Percentiles rank a stretch among this genome's conserved stretches.
Conservation (phyloP, 1,140 invertebrate genomes). For the Amyelois transitella region DNA sequence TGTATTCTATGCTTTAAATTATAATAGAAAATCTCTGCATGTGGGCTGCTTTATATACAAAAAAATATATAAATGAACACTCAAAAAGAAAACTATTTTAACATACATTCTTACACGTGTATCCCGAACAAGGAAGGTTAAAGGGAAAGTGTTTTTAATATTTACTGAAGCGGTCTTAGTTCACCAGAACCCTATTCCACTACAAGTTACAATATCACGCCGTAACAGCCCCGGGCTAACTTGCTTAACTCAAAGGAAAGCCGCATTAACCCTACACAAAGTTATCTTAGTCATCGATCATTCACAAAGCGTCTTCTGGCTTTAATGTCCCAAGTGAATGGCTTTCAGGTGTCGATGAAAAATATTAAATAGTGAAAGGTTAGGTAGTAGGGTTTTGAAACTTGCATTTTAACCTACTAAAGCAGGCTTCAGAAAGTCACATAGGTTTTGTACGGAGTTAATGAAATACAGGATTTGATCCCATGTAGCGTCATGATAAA, state of each 20-base stretch:
- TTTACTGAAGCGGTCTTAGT: not conserved
- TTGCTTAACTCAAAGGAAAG: slow-evolving; percentile 36
- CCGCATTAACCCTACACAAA: slow-evolving; percentile 35
- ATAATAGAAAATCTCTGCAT: too few species aligned
- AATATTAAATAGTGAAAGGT: not conserved
- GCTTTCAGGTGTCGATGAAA: not conserved
- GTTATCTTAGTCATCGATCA: slow-evolving; percentile 54
- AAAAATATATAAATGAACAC: not conserved
- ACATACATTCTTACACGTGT: too few species aligned
- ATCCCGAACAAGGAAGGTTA: too few species aligned
- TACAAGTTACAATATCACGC: not conserved
- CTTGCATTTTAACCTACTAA: not conserved
- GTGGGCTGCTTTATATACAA: too few species aligned
- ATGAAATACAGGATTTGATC: too few species aligned
- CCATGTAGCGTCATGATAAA: too few species aligned
- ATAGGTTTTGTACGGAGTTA: too few species aligned
- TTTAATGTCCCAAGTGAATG: not conserved
- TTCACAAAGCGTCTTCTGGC: slow-evolving; percentile 30
- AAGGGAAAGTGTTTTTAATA: not conserved
- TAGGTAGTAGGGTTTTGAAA: not conserved
- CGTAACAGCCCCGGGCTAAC: slow-evolving; percentile 38
- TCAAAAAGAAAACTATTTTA: not conserved
- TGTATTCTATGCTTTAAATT: too few species aligned
- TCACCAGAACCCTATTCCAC: too few species aligned
- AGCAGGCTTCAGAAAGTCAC: too few species aligned